These are phyloP conservation scores for Morus bassanus DNA, from an alignment of 2,797 vertebrate genomes.

Conservation along the genomic window DNA sequence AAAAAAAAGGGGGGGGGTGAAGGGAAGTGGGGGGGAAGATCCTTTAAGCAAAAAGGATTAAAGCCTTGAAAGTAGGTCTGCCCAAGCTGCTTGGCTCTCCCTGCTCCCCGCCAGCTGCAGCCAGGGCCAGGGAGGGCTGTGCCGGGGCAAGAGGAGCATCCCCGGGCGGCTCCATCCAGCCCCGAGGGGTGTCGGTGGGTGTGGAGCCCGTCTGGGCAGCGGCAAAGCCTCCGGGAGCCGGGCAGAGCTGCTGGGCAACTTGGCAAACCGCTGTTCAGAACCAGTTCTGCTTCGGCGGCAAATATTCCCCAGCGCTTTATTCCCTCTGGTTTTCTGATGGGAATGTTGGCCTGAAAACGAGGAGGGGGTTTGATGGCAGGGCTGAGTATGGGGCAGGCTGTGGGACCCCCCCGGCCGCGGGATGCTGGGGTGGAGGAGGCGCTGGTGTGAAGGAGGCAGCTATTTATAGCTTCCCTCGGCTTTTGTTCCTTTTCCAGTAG, in stretches of 20 bases:
- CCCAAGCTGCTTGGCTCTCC: slow-evolving; percentile 9
- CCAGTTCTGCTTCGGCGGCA: background rate
- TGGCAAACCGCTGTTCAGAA: background rate
- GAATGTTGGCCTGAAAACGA: background rate
- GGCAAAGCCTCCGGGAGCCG: background rate
- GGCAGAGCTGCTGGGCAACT: background rate
- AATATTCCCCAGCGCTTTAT: background rate
- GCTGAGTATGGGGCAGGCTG: background rate
- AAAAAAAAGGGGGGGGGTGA: background rate
- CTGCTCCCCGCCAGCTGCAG: slow-evolving; percentile 5
- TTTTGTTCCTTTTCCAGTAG: slow-evolving; percentile 79
- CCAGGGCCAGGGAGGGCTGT: background rate
- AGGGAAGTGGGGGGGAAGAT: background rate
- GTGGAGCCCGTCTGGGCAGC: background rate
- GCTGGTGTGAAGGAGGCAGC: slow-evolving; percentile 71
- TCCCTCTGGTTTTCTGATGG: background rate
- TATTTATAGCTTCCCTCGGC: slow-evolving; percentile 78
- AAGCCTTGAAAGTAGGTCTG: slow-evolving; percentile 81
- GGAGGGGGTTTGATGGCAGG: background rate
- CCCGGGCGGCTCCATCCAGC: background rate
- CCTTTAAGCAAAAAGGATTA: slow-evolving; percentile 82
- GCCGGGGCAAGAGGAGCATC: background rate
- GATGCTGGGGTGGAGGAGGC: slow-evolving; percentile 39
- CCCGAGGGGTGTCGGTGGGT: background rate
- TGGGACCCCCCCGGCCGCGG: background rate